Conservation (phyloP, 2,797 vertebrate genomes). For the Adrianichthys oophorus region DNA sequence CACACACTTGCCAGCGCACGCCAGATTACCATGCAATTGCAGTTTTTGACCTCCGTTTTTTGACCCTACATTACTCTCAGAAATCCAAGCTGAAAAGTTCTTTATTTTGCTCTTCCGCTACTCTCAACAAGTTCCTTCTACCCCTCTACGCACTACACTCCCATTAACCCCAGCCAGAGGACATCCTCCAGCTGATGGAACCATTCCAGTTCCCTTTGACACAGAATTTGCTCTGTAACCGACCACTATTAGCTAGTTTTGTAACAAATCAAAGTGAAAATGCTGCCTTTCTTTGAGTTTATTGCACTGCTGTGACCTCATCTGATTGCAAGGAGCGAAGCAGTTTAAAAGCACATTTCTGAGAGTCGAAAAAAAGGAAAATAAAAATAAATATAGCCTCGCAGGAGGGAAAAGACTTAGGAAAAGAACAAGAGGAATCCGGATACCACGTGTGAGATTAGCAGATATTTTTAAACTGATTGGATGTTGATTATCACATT, state of each 20-base stretch:
- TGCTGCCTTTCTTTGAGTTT: conserved; percentile 56
- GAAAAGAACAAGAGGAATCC: conserved; percentile 24
- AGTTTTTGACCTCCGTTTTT: conserved; percentile 65
- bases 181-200: conserved; percentile 77
- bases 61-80: conserved; percentile 71
- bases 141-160: conserved; percentile 57
- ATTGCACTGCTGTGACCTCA: conserved; percentile 65
- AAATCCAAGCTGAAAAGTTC: conserved; percentile 73
- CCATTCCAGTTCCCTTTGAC: conserved; percentile 75
- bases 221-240: conserved; percentile 71
- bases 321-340: conserved; percentile 62
- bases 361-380: conserved; percentile 38
- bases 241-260: conserved; percentile 69
- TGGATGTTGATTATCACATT: conserved; percentile 18
- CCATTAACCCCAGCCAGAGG: conserved; percentile 78
- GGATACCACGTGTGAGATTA: conserved; percentile 33
- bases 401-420: conserved; percentile 23
- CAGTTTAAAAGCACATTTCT: conserved; percentile 61
- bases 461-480: conserved; percentile 34
- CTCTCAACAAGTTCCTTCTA: conserved; percentile 55
- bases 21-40: conserved; percentile 70
- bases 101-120: conserved; percentile 68
- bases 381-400: conserved; percentile 35
- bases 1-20: conserved; percentile 29
- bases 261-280: conserved; percentile 68